Conservation (phyloP, 2,113 vertebrate species). For the Hassar affinis region DNA sequence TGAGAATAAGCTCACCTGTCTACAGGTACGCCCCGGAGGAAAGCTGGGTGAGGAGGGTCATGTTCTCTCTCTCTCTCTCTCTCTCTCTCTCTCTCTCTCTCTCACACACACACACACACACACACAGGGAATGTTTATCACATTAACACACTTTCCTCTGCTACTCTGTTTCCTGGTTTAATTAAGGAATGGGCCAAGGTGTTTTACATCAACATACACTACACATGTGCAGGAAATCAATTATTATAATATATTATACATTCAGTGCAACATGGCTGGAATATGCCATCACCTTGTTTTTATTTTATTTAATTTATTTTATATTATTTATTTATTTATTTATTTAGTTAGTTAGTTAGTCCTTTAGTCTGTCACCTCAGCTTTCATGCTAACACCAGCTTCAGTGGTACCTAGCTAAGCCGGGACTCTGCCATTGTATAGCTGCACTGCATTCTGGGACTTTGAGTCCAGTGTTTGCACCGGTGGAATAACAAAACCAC, state of each 20-base stretch:
- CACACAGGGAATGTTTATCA: background rate
- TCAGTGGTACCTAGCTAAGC: background rate
- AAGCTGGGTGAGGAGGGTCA: background rate
- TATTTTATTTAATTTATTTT: too few relatives aligned
- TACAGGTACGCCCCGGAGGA: slow-evolving; percentile 3
- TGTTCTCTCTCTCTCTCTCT: background rate
- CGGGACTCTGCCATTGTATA: background rate
- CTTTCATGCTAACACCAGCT: background rate
- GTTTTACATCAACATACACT: background rate
- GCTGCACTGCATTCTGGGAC: background rate
- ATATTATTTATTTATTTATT: too few relatives aligned
- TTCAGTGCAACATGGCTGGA: background rate
- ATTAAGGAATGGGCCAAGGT: slow-evolving; percentile 30
- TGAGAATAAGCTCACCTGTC: slow-evolving; percentile 8
- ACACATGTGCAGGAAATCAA: background rate
- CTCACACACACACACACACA: slow-evolving; percentile 2
- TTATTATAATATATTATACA: background rate
- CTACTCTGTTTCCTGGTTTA: background rate
- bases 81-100: background rate
- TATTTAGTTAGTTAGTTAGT: too few relatives aligned
- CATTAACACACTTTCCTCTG: background rate
- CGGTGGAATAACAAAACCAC: too few relatives aligned
- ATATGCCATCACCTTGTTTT: background rate
- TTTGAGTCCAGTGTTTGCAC: background rate
- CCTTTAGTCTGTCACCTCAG: too few relatives aligned